Evolutionary conservation across 2,797 vertebrate genomes (phyloP).

Genomic region (Hybognathus amarus): DNA sequence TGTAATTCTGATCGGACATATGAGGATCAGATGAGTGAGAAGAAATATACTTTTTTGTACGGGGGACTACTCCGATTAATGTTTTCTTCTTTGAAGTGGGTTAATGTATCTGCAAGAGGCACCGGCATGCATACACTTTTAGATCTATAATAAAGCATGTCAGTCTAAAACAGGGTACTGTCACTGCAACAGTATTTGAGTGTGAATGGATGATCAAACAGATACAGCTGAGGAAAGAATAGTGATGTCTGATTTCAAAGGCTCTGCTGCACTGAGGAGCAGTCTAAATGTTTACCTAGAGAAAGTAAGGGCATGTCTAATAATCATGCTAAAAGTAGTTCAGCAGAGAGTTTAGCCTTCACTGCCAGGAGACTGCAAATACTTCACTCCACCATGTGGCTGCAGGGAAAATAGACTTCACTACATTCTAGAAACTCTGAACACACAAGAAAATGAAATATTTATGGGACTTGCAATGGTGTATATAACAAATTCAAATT

Average conservation of each 20-base stretch:
- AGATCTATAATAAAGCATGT: background rate
- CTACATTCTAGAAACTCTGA: background rate
- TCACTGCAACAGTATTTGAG: background rate
- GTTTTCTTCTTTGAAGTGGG: slow-evolving; percentile 25
- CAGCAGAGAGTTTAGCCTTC: slow-evolving; percentile 37
- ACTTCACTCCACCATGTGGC: slow-evolving; percentile 40
- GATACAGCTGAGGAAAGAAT: background rate
- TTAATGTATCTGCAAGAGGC: slow-evolving; percentile 4
- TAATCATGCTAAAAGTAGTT: slow-evolving; percentile 7
- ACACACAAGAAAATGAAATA: background rate
- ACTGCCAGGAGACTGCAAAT: slow-evolving; percentile 9
- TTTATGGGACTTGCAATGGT: background rate
- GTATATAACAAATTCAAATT: background rate
- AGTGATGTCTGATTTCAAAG: slow-evolving; percentile 41
- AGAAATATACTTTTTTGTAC: no score
- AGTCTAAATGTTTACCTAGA: slow-evolving; percentile 29
- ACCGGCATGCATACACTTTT: background rate
- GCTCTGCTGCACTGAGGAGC: background rate
- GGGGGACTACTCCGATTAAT: background rate
- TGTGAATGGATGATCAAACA: slow-evolving; percentile 34
- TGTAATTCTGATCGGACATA: slow-evolving; percentile 3
- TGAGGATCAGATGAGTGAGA: background rate
- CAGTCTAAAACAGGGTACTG: slow-evolving; percentile 9
- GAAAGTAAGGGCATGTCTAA: slow-evolving; percentile 24
- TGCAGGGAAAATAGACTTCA: background rate